Evolutionary conservation across 1,140 invertebrate genomes (phyloP), one percentile per base, ranked within the genome.

Genomic region (Daktulosphaira vitifoliae): DNA sequence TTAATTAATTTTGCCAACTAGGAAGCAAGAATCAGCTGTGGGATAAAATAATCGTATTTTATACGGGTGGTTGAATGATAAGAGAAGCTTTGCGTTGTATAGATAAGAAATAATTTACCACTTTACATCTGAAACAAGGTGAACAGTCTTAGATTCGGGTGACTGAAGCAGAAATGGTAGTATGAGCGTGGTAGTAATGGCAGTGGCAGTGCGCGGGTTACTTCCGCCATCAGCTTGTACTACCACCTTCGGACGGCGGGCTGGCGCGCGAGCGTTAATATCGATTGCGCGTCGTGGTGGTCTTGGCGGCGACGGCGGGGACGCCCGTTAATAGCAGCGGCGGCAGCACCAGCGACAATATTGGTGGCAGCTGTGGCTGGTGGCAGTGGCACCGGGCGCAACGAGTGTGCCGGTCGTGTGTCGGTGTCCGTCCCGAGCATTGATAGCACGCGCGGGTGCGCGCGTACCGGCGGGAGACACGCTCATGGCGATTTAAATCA

Each of bases 251-350:
- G 13, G 49, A 23, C 26, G 26, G 66, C 38, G 48, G 26, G 22
- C 9, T 23, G 22, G 16, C 22, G 49, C 49, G 7, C 49, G 49
- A 26, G 9, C 9, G 49, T 26, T 5, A n/a, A 8, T 13, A 13
- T 23, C 13, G 54, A 9, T 15, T 18, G 8, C 23, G 29, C 68
- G 49, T 29, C 25, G 51, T 66, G 65, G 68, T 68, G 69, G 69
- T 67, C 67, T 68, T 69, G 67, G 71, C 70, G 72, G 69, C 71
- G 70, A 69, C 71, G 71, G 68, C 71, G 70, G 71, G 70, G 71
- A 68, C 69, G 52, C 62, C 69, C 69, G 70, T 65, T 74, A 4
- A 38, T 29, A 25, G 37, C 13, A 16, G 37, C 29, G 16, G 37
- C 33, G 13, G 11, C 37, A 26, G 25, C 39, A 22, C 15, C 70